Evolutionary conservation across 2,888 invertebrate genomes (phyloP).

Genomic region (Leucozona laternaria): DNA sequence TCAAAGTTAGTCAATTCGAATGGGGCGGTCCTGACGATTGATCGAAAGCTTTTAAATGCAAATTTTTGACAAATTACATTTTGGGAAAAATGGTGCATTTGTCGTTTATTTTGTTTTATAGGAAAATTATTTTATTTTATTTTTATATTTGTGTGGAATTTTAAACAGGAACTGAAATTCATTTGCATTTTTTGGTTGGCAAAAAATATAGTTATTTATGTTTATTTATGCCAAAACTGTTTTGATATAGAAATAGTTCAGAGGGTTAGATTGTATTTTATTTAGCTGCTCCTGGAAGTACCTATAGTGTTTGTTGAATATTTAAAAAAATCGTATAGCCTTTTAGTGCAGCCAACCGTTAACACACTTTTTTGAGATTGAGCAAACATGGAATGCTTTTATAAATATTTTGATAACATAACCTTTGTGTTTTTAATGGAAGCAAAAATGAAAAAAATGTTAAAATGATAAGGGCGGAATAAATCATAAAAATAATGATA

Average conservation of each 20-base stretch:
- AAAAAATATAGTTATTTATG: conserved; percentile 11
- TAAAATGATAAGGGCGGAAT: no score
- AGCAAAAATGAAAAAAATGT: background rate
- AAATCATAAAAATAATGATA: no score
- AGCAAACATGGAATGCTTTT: background rate
- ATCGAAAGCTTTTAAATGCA: conserved; percentile 71
- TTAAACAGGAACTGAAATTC: conserved; percentile 33
- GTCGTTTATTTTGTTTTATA: background rate
- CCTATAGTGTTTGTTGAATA: background rate
- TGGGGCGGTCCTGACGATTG: conserved; percentile 36
- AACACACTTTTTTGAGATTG: background rate
- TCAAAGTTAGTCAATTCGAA: conserved; percentile 4
- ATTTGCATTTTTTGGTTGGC: conserved; percentile 28
- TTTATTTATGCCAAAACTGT: conserved; percentile 28
- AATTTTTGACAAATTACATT: conserved; percentile 75
- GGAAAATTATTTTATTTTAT: background rate
- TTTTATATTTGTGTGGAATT: conserved; percentile 20
- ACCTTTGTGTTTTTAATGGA: background rate
- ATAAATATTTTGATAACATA: background rate
- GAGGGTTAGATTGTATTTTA: background rate
- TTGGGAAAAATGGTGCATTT: conserved; percentile 45
- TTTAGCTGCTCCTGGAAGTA: background rate
- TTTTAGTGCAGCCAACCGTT: conserved; percentile 26
- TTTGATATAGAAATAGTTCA: background rate
- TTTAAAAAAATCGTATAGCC: background rate